A percentile compares a stretch with the other conserved stretches of the same genome.
These are phyloP conservation scores for Vireo griseus DNA, from an alignment of 2,797 vertebrate species.

Conservation along the genomic window DNA sequence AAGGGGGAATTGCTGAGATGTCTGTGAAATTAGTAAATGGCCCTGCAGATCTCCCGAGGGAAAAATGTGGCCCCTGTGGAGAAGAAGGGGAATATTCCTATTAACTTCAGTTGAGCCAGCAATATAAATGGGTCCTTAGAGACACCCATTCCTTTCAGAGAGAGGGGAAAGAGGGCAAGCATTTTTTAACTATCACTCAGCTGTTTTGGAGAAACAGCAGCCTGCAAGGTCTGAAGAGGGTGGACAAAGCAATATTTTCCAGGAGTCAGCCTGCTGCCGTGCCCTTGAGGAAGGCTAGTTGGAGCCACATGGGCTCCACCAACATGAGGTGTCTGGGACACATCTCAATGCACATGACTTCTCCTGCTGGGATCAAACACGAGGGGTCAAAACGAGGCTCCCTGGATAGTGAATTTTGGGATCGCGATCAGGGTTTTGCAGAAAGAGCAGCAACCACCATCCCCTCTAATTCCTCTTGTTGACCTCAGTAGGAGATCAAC, in stretches of 20 bases:
- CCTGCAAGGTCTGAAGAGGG: not conserved
- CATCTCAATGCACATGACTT: not conserved
- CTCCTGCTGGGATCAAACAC: constrained; percentile 34
- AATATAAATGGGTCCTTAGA: not conserved
- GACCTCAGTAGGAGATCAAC: constrained; percentile 29
- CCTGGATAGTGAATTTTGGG: not conserved
- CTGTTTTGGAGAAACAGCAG: not conserved
- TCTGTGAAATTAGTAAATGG: constrained; percentile 27
- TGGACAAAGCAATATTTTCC: constrained; percentile 5
- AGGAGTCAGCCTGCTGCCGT: not conserved
- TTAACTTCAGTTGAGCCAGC: constrained; percentile 4
- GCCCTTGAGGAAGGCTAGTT: not conserved
- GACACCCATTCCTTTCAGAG: not conserved
- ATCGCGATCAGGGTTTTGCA: not conserved
- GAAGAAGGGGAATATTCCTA: constrained; percentile 21
- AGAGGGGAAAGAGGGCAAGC: not conserved
- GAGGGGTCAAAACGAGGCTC: not conserved
- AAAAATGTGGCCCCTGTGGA: not conserved
- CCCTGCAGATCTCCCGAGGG: not conserved
- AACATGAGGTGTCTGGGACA: not conserved
- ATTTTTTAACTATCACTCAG: constrained; percentile 15
- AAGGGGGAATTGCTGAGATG: not conserved
- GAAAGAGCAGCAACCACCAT: not conserved
- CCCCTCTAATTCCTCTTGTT: not conserved
- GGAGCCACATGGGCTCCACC: not conserved